These are phyloP conservation scores for Horisme vitalbata DNA, from an alignment of 2,888 invertebrate genomes.

Conservation along the genomic window DNA sequence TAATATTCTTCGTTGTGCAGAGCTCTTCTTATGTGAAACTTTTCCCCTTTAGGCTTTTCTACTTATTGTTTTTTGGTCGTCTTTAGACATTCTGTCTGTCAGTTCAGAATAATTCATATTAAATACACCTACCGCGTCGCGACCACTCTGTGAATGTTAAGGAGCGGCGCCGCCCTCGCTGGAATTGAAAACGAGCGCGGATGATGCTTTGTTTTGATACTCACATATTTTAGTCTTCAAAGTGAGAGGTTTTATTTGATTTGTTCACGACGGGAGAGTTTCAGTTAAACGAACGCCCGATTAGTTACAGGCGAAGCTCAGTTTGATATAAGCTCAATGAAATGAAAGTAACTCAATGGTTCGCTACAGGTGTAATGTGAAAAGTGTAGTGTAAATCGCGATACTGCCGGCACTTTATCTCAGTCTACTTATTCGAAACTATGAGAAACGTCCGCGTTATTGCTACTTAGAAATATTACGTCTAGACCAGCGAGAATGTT, in stretches of 20 bases:
- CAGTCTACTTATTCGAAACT: constrained; percentile 42
- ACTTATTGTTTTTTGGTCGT: constrained; percentile 63
- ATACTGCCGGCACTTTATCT: constrained; percentile 25
- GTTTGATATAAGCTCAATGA: constrained; percentile 25
- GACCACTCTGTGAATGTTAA: constrained; percentile 65
- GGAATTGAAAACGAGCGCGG: constrained; percentile 72
- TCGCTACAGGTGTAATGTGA: constrained; percentile 2
- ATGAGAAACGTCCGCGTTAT: constrained; percentile 57
- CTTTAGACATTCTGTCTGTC: constrained; percentile 74
- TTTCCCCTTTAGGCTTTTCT: constrained; percentile 56
- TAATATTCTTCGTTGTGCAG: constrained; percentile 68
- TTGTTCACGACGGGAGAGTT: constrained; percentile 42
- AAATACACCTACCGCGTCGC: constrained; percentile 74
- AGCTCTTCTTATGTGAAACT: constrained; percentile 62
- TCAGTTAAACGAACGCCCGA: constrained; percentile 32
- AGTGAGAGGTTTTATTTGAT: constrained; percentile 72
- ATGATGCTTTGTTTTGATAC: constrained; percentile 75
- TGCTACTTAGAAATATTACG: constrained; percentile 70
- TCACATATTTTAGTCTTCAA: constrained; percentile 70
- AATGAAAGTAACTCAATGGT: not conserved
- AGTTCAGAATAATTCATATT: constrained; percentile 76
- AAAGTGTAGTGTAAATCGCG: constrained; percentile 15
- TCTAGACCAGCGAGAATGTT: constrained; percentile 76
- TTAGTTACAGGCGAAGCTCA: constrained; percentile 24
- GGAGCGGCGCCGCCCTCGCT: constrained; percentile 55